Conservation (phyloP, 2,888 invertebrate genomes). For the Phrixothrix hirtus region DNA sequence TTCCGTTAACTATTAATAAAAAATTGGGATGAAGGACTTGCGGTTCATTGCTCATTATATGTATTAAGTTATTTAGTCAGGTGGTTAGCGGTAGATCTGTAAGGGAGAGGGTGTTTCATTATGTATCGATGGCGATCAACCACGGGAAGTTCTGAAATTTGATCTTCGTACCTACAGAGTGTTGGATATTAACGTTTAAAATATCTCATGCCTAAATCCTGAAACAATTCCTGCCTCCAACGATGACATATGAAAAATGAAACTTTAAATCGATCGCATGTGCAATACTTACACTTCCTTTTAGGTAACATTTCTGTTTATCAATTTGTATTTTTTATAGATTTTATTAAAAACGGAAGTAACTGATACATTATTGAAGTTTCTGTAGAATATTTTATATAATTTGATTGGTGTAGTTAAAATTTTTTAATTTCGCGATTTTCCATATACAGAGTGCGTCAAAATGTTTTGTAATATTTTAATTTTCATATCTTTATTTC, state of each 20-base stretch:
- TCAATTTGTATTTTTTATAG: not conserved
- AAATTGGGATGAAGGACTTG: conserved; percentile 30
- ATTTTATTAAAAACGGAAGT: too few relatives aligned
- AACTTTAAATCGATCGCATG: not conserved
- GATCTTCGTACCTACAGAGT: conserved; percentile 17
- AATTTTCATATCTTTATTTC: too few relatives aligned
- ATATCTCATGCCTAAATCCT: conserved; percentile 16
- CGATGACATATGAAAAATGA: conserved; percentile 2
- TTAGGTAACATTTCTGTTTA: not conserved
- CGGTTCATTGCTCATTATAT: conserved; percentile 34
- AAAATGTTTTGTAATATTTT: too few relatives aligned
- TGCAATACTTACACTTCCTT: not conserved
- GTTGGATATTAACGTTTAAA: conserved; percentile 10
- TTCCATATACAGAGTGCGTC: not conserved
- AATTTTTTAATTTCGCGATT: too few relatives aligned
- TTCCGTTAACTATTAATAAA: too few relatives aligned
- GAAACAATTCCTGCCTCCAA: conserved; percentile 8
- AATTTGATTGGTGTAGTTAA: too few relatives aligned
- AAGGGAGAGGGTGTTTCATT: conserved; percentile 33
- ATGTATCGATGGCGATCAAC: conserved; percentile 34
- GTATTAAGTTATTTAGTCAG: conserved; percentile 38
- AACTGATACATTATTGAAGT: too few relatives aligned
- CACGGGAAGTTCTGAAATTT: conserved; percentile 36
- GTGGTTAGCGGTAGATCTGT: conserved; percentile 37
- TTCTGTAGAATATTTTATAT: too few relatives aligned